These are phyloP conservation scores for Taurulus bubalis DNA, from an alignment of 2,113 vertebrate species.

Conservation along the genomic window DNA sequence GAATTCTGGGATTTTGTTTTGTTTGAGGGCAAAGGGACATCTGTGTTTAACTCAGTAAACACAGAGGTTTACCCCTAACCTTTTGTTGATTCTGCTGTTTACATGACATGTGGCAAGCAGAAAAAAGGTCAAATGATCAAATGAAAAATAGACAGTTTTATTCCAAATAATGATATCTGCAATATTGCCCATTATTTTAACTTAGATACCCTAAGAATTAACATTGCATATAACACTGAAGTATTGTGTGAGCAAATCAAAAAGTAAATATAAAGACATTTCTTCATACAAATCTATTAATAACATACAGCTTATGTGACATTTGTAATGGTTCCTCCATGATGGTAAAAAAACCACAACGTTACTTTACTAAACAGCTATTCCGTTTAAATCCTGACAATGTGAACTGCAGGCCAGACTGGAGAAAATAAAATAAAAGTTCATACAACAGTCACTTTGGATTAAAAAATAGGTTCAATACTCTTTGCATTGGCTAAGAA, in stretches of 20 bases:
- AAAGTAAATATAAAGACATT: neutral
- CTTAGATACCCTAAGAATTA: neutral
- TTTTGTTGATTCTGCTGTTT: neutral
- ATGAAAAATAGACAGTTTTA: conserved; percentile 2
- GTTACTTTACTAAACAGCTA: neutral
- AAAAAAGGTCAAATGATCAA: neutral
- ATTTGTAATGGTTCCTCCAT: neutral
- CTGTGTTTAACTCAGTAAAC: conserved; percentile 21
- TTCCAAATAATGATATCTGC: neutral
- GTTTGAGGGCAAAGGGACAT: conserved; percentile 48
- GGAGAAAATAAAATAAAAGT: neutral
- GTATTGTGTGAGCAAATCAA: neutral
- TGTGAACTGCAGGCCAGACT: neutral
- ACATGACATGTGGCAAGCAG: neutral
- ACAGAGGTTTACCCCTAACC: neutral
- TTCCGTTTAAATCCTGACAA: neutral
- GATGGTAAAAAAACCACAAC: too few species aligned
- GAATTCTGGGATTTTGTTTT: conserved; percentile 52
- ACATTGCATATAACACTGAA: neutral
- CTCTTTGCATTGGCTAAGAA: neutral
- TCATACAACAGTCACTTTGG: neutral
- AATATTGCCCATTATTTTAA: neutral
- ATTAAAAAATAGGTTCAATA: neutral
- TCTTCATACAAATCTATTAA: neutral
- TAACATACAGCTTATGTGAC: neutral